phyloP scores from a whole-genome alignment of 2,113 vertebrate species.

The Gadus macrocephalus region DNA sequence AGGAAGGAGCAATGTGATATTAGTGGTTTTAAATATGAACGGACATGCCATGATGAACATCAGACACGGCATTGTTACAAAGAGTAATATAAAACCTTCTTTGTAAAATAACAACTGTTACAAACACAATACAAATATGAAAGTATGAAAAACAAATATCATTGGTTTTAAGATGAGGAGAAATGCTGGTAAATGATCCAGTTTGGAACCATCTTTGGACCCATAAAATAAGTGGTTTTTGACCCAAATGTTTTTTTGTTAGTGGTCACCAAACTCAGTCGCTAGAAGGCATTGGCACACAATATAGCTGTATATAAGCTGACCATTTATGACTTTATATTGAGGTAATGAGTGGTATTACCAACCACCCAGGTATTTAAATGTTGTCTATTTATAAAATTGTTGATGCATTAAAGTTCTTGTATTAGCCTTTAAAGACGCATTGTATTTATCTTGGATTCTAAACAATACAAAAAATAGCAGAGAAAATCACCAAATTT shows the following conservation, averaged over 20 bases:
- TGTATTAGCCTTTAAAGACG: no score
- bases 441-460: no score
- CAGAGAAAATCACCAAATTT: no score
- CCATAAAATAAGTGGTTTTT: slow-evolving; percentile 6
- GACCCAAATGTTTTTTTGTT: neutral
- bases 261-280: neutral
- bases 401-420: no score
- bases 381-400: no score
- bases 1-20: slow-evolving; percentile 1
- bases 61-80: neutral
- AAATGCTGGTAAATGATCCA: slow-evolving; percentile 3
- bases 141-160: neutral
- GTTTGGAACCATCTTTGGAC: slow-evolving; percentile 9
- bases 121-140: neutral
- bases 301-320: no score
- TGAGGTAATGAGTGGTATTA: no score
- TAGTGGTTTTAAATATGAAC: slow-evolving; percentile 22
- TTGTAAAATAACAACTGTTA: neutral
- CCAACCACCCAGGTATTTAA: no score
- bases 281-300: neutral
- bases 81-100: neutral
- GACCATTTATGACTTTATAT: no score
- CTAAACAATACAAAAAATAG: no score
- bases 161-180: neutral
- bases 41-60: neutral